Conservation (phyloP, 2,113 vertebrate genomes). For the Eidolon helvum region DNA sequence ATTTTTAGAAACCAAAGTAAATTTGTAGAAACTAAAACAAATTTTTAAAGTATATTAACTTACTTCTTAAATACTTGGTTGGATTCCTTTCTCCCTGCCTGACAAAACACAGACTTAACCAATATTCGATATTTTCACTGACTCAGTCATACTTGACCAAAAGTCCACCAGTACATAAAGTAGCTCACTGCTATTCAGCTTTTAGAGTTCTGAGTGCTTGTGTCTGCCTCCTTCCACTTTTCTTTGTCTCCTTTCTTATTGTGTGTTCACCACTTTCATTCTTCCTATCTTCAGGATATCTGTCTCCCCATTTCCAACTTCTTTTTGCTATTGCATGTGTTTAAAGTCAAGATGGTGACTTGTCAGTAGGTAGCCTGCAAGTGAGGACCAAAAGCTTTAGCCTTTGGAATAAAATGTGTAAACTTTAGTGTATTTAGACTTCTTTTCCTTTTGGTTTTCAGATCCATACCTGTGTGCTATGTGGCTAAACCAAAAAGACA, state of each 20-base stretch:
- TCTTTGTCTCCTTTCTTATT: not conserved
- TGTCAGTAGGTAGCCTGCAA: not conserved
- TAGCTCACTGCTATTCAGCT: not conserved
- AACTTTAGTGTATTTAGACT: not conserved
- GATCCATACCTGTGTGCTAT: not conserved
- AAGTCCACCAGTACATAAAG: not conserved
- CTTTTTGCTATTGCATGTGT: not conserved
- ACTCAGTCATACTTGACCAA: not conserved
- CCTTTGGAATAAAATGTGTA: not conserved
- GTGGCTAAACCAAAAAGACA: not conserved
- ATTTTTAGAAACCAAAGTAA: not conserved
- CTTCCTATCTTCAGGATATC: not conserved
- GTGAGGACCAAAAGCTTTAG: not conserved
- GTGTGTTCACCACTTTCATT: not conserved
- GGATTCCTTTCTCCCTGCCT: not conserved
- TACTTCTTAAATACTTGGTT: not conserved
- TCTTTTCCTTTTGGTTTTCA: not conserved
- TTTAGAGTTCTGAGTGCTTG: not conserved
- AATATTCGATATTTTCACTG: not conserved
- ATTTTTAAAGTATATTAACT: not conserved
- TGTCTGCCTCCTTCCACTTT: rapidly evolving
- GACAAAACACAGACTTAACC: not conserved
- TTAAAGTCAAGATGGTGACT: not conserved
- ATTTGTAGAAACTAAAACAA: not conserved
- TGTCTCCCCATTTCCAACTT: not conserved